A percentile compares a stretch with the other conserved stretches of the same genome.
These are phyloP conservation scores for Tiliacea aurago DNA, from an alignment of 2,888 invertebrate genomes.

Conservation along the genomic window DNA sequence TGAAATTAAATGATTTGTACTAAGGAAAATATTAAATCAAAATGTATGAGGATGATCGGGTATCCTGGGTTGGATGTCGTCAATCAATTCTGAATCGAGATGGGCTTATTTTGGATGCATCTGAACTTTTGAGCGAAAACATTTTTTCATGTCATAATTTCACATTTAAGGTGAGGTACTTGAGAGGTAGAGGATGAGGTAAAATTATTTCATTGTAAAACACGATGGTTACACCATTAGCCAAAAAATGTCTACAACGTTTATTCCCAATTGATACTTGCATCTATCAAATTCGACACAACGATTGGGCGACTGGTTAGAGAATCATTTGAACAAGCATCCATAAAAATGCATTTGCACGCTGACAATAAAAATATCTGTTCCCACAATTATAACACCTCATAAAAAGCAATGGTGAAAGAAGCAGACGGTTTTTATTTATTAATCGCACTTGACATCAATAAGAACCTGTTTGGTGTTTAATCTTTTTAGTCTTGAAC, in stretches of 20 bases:
- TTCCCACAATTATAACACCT: slow-evolving; percentile 65
- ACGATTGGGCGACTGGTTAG: slow-evolving; percentile 19
- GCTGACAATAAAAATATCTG: slow-evolving; percentile 49
- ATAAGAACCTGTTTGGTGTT: slow-evolving; percentile 50
- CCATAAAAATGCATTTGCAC: slow-evolving; percentile 59
- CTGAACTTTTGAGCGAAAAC: background rate
- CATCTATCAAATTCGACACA: slow-evolving; percentile 47
- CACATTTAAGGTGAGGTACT: too few species aligned
- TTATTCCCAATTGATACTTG: slow-evolving; percentile 22
- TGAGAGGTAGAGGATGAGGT: too few species aligned
- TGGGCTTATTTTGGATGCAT: background rate
- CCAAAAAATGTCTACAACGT: slow-evolving; percentile 12
- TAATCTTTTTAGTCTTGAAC: slow-evolving; percentile 60
- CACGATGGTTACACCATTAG: background rate
- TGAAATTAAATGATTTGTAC: slow-evolving; percentile 27
- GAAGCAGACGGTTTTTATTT: slow-evolving; percentile 51
- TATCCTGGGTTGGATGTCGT: background rate
- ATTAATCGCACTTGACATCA: slow-evolving; percentile 60
- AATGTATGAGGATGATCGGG: background rate
- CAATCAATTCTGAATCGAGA: too few species aligned
- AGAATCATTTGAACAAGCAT: slow-evolving; percentile 33
- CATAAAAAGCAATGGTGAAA: slow-evolving; percentile 59
- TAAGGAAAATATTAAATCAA: slow-evolving; percentile 24
- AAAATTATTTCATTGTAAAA: background rate
- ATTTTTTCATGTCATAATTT: background rate